These are phyloP conservation scores for Crioceris asparagi DNA, from an alignment of 2,888 invertebrate genomes.

Conservation along the genomic window DNA sequence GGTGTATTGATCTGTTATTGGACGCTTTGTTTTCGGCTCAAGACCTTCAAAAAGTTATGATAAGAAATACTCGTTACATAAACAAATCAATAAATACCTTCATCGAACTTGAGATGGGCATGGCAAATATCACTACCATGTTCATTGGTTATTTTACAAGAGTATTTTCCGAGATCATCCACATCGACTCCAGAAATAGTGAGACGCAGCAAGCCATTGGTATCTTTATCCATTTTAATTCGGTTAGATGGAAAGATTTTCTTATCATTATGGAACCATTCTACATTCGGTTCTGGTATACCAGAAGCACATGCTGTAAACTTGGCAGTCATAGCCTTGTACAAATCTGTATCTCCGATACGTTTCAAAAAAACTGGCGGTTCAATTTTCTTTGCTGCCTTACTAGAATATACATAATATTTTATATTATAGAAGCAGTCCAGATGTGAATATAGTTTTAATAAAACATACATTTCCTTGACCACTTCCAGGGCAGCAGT, in stretches of 20 bases:
- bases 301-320: constrained; percentile 90
- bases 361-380: constrained; percentile 81
- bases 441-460: not conserved
- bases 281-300: constrained; percentile 76
- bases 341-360: constrained; percentile 79
- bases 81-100: constrained; percentile 14
- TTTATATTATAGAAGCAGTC: not conserved
- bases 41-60: constrained; percentile 27
- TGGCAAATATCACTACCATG: constrained; percentile 74
- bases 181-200: constrained; percentile 67
- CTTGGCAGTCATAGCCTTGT: constrained; percentile 79
- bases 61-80: not conserved
- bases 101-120: constrained; percentile 67
- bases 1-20: constrained; percentile 67
- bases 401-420: constrained; percentile 41
- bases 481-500: constrained; percentile 66
- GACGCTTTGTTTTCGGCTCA: constrained; percentile 55
- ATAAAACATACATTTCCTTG: constrained; percentile 62
- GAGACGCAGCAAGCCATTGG: constrained; percentile 71
- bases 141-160: constrained; percentile 71
- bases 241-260: constrained; percentile 73
- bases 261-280: constrained; percentile 74
- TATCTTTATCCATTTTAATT: constrained; percentile 71
- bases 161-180: constrained; percentile 76
- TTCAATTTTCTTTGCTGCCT: constrained; percentile 63